Percentiles rank a stretch among this genome's conserved stretches.
These are phyloP conservation scores for Telmatherina bonti DNA, from an alignment of 2,797 vertebrate species.

Conservation along the genomic window DNA sequence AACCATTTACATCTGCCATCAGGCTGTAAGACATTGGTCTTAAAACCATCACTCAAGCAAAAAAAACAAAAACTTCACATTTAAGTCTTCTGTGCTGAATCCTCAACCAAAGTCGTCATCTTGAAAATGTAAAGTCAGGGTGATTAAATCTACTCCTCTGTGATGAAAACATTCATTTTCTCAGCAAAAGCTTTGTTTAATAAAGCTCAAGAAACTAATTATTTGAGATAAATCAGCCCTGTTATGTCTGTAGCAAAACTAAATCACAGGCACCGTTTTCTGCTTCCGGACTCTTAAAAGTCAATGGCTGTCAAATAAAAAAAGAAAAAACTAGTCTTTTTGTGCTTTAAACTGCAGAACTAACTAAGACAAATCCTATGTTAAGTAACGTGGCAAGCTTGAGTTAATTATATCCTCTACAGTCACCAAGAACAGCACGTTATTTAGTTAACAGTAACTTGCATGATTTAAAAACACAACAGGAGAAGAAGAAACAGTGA, in stretches of 20 bases:
- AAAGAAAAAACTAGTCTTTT: neutral
- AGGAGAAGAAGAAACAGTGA: neutral
- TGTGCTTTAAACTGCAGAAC: neutral
- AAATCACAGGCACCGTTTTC: neutral
- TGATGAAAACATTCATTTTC: no score
- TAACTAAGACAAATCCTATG: constrained; percentile 12
- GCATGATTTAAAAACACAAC: constrained; percentile 26
- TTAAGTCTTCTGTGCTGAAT: neutral
- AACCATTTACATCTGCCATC: neutral
- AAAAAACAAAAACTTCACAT: no score
- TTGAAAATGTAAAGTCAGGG: neutral
- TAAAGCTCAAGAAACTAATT: neutral
- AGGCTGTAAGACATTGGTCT: no score
- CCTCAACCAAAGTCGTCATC: neutral
- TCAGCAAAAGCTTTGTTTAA: no score
- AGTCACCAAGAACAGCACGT: constrained; percentile 54
- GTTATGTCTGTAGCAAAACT: neutral
- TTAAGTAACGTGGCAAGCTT: constrained; percentile 35
- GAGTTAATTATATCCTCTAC: constrained; percentile 59
- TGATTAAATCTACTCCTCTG: no score
- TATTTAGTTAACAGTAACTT: constrained; percentile 44
- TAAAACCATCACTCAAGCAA: neutral
- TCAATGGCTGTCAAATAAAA: neutral
- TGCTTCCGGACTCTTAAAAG: neutral
- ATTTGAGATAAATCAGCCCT: neutral